Evolutionary conservation across 92 coral and sea anemone genomes (phyloP), one percentile per base, ranked within the genome.

Genomic region (Bergia puertoricense): DNA sequence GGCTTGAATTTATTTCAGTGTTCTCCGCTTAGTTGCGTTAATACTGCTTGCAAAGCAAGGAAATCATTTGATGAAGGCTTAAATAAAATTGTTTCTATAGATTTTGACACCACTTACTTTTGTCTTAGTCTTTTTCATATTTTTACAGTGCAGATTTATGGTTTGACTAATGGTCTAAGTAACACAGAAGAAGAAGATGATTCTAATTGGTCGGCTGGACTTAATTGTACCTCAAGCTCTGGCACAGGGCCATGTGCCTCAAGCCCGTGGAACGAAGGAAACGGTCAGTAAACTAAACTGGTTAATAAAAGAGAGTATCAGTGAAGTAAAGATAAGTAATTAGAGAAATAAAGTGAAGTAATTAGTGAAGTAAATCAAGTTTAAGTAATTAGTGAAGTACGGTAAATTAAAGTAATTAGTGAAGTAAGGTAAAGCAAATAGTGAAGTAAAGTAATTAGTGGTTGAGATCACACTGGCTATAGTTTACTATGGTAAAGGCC

Each of bases 161-260:
- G n/a, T 36, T 69, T 43, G 78, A 67, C 23, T 1, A 69, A 71
- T 4, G 76, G 66, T 37, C 48, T 71, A 23, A 69, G 43, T 45
- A 50, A 69, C 18, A 22, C 23, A 16, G 45, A 46, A 14, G 62
- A 5, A 41, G 67, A 6, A 1, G 78, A 69, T 57, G 46, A 83
- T 83, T 83, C 44, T 46, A 36, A 69, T 30, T 83, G 86, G 86
- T 68, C 44, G 30, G 9, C 16, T 36, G 86, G 78, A 83, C 71
- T 20, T 69, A 13, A 8, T 11, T 83, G 86, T 38, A 83, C 86
- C 3, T 68, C 68, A 23, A 83, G 86, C 16, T 44, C 69, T 46
- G 39, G 23, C 56, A 83, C 86, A 38, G 86, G 86, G 15, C 86
- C 78, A 7, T 83, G 86, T 38, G 3, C 10, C 2, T 1, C 67